Evolutionary conservation across 2,113 vertebrate species (phyloP).

Genomic region (Gobio gobio): DNA sequence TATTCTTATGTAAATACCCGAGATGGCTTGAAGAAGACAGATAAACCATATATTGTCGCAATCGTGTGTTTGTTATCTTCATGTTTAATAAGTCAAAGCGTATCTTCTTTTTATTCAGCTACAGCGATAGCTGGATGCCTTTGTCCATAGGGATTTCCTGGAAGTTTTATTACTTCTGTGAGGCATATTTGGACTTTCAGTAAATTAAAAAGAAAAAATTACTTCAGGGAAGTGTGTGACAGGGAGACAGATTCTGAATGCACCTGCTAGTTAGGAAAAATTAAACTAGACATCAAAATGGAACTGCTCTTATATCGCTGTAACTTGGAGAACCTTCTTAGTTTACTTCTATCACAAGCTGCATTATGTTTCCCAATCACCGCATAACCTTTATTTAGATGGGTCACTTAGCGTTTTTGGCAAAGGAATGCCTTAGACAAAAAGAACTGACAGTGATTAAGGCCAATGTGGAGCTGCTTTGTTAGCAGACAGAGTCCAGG

Average conservation of each 20-base stretch:
- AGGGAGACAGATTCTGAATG: background rate
- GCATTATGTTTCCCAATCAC: conserved; percentile 4
- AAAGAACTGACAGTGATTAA: conserved; percentile 39
- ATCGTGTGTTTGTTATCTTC: no score
- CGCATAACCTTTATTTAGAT: conserved; percentile 25
- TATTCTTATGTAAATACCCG: no score
- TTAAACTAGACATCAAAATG: background rate
- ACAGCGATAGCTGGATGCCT: no score
- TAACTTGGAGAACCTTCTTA: background rate
- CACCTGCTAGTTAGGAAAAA: background rate
- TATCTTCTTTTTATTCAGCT: no score
- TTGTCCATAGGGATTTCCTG: no score
- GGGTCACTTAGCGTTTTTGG: conserved; percentile 30
- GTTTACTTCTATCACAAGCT: background rate
- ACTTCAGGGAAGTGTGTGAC: no score
- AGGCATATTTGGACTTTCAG: no score
- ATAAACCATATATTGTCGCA: no score
- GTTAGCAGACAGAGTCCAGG: conserved; percentile 35
- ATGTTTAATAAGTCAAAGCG: no score
- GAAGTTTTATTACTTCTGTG: no score
- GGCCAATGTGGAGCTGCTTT: conserved; percentile 38
- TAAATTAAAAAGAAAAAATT: no score
- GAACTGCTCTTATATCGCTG: background rate
- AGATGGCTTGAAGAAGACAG: no score
- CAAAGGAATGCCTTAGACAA: conserved; percentile 27